Percentiles rank a stretch among this genome's conserved stretches.
Conservation (phyloP, 2,113 vertebrate genomes). For the Glaucidium brasilianum region DNA sequence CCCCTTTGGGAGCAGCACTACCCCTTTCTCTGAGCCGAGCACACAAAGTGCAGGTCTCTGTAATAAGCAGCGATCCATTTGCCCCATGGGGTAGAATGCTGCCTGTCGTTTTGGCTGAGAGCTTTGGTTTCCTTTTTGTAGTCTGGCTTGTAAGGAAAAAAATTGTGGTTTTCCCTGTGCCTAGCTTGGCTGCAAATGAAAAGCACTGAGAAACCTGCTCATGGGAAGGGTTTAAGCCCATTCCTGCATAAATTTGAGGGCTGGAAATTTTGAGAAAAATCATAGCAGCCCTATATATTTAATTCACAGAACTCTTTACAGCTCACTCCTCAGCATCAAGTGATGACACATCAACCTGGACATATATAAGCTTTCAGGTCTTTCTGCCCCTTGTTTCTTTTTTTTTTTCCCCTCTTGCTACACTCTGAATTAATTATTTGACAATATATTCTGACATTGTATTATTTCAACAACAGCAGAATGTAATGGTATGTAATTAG, state of each 20-base stretch:
- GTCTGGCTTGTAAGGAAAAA: not conserved
- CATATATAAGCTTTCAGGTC: not conserved
- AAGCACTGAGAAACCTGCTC: not conserved
- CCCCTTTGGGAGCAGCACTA: not conserved
- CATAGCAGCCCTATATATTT: not conserved
- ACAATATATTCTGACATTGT: not conserved
- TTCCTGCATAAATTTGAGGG: not conserved
- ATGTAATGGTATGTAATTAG: not conserved
- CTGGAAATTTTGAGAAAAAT: not conserved
- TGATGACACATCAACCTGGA: not conserved
- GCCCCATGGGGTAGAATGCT: not conserved
- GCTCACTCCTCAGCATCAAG: not conserved
- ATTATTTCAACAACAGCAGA: constrained; percentile 2
- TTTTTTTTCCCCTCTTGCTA: accelerated
- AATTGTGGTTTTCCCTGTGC: not conserved
- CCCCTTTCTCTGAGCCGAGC: accelerated
- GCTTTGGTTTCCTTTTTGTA: not conserved
- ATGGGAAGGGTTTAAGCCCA: not conserved
- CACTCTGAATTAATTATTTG: not conserved
- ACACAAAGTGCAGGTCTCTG: not conserved
- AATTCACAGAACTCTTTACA: not conserved
- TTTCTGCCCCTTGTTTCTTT: not conserved
- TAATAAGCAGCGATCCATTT: accelerated
- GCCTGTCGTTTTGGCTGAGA: accelerated
- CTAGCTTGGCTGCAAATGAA: not conserved